A percentile compares a stretch with the other conserved stretches of the same genome.
Evolutionary conservation across 2,888 invertebrate genomes (phyloP).

Genomic region (Drosophila antonietae): DNA sequence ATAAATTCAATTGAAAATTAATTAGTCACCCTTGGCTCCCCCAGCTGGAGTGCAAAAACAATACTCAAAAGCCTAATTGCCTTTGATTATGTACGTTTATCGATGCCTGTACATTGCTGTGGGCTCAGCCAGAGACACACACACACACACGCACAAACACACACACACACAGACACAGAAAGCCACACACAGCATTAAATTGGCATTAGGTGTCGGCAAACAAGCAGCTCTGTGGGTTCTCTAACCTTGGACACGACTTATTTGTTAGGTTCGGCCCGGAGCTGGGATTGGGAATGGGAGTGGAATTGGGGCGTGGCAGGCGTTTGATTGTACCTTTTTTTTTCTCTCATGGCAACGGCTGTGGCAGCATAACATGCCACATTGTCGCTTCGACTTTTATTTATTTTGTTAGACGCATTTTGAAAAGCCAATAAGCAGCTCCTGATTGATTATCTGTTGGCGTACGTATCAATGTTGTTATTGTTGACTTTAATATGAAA

Average conservation of each 20-base stretch:
- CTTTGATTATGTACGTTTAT: constrained; percentile 67
- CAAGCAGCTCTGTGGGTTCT: constrained; percentile 44
- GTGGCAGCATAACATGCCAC: constrained; percentile 62
- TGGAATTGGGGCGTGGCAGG: neutral
- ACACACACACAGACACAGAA: constrained; percentile 22
- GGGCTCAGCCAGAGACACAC: constrained; percentile 43
- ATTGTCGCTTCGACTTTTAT: constrained; percentile 75
- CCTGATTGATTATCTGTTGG: constrained; percentile 75
- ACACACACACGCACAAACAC: constrained; percentile 15
- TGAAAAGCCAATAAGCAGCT: constrained; percentile 79
- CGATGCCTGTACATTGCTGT: constrained; percentile 52
- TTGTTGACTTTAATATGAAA: constrained; percentile 47
- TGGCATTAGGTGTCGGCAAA: constrained; percentile 59
- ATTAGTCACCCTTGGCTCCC: constrained; percentile 50
- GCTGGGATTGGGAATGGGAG: neutral
- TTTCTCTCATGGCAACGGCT: constrained; percentile 10
- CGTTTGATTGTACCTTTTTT: neutral
- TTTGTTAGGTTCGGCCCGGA: constrained; percentile 10
- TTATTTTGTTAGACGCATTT: constrained; percentile 76
- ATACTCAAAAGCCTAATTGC: constrained; percentile 65
- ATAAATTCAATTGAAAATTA: constrained; percentile 66
- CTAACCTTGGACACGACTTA: constrained; percentile 44
- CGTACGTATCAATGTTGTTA: constrained; percentile 32
- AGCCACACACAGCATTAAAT: constrained; percentile 61
- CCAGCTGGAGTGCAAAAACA: constrained; percentile 14